Evolutionary conservation across 2,113 vertebrate species (phyloP).

Genomic region (Sus scrofa): DNA sequence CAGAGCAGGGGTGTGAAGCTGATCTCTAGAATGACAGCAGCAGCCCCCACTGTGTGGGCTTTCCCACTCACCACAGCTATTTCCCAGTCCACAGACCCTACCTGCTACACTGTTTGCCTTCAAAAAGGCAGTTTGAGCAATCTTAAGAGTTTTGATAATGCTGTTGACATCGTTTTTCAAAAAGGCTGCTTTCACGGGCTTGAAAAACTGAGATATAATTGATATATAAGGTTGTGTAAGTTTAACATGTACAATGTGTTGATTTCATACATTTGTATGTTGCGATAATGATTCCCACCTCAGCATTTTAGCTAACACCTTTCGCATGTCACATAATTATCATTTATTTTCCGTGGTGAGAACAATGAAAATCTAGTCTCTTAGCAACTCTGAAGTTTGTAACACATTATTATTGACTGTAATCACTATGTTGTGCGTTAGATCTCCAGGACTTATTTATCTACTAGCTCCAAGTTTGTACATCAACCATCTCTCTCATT

Average conservation of each 20-base stretch:
- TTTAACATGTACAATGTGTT: neutral
- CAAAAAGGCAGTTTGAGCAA: neutral
- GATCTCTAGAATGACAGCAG: neutral
- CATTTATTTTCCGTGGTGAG: neutral
- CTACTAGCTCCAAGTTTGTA: neutral
- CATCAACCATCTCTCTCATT: neutral
- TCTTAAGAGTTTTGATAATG: neutral
- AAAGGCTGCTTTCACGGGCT: neutral
- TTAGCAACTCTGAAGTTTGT: neutral
- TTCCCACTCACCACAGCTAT: neutral
- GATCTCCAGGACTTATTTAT: neutral
- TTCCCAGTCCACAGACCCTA: neutral
- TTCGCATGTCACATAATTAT: neutral
- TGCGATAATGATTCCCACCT: neutral
- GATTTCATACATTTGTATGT: neutral
- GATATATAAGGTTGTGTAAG: neutral
- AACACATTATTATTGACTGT: neutral
- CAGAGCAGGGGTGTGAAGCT: rapidly evolving
- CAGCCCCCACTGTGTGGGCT: neutral
- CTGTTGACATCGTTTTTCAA: neutral
- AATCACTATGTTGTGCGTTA: neutral
- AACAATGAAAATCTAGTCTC: neutral
- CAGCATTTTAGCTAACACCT: neutral
- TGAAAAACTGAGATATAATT: neutral
- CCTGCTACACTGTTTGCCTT: neutral